These are phyloP conservation scores for Typhlichthys subterraneus DNA, from an alignment of 2,797 vertebrate species.

Conservation along the genomic window DNA sequence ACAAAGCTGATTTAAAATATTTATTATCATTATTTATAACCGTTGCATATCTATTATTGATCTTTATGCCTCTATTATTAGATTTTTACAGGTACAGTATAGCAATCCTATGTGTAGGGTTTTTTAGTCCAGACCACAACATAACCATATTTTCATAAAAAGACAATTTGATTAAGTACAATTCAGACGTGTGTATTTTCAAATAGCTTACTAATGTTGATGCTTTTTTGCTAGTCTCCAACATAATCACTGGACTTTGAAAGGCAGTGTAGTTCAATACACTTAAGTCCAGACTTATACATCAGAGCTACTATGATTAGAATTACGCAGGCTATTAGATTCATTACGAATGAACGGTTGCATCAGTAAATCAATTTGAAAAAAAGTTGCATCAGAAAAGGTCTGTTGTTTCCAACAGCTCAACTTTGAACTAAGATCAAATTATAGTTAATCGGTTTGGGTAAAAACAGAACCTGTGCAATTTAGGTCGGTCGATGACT, in stretches of 20 bases:
- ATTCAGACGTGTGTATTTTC: slow-evolving; percentile 1
- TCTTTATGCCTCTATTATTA: slow-evolving; percentile 11
- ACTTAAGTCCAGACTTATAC: not conserved
- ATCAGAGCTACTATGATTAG: slow-evolving; percentile 7
- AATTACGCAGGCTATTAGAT: slow-evolving; percentile 13
- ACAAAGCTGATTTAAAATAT: no score
- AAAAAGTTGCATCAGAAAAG: slow-evolving; percentile 37
- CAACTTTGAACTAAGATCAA: slow-evolving; percentile 31
- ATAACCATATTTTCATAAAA: slow-evolving; percentile 19
- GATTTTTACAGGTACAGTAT: slow-evolving; percentile 1
- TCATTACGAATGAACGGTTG: slow-evolving; percentile 33
- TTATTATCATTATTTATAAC: not conserved
- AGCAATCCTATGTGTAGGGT: slow-evolving; percentile 16
- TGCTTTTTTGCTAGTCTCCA: slow-evolving; percentile 4
- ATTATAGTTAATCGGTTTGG: not conserved
- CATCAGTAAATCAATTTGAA: slow-evolving; percentile 39
- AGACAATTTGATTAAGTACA: slow-evolving; percentile 22
- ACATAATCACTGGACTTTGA: not conserved
- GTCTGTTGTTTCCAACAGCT: slow-evolving; percentile 1
- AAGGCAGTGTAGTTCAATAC: slow-evolving; percentile 5
- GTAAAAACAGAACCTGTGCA: slow-evolving; percentile 12
- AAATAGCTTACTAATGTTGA: slow-evolving; percentile 5
- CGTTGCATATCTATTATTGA: not conserved
- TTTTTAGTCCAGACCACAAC: slow-evolving; percentile 29
- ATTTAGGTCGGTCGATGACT: slow-evolving; percentile 30